phyloP scores from a whole-genome alignment of 2,113 vertebrate species.

The Aspiorhynchus laticeps region DNA sequence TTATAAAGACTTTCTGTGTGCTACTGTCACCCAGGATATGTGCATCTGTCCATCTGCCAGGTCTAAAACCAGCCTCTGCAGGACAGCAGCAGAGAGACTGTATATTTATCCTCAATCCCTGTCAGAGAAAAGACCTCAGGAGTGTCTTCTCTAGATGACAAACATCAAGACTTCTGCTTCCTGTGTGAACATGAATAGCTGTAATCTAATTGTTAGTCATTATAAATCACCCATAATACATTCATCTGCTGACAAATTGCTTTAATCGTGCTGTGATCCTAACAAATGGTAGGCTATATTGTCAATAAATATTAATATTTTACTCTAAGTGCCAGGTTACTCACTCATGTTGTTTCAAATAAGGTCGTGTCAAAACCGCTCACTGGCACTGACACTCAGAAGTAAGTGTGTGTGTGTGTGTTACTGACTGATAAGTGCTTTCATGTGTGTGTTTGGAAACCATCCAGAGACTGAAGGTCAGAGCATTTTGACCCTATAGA shows the following conservation, averaged over 20 bases:
- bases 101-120: conserved; percentile 21
- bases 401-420: neutral
- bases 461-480: neutral
- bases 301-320: neutral
- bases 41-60: neutral
- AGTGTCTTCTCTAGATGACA: neutral
- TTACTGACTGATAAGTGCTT: neutral
- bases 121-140: neutral
- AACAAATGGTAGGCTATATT: neutral
- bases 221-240: neutral
- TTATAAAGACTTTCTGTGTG: conserved; percentile 24
- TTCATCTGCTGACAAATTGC: neutral
- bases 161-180: neutral
- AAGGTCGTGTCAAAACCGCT: neutral
- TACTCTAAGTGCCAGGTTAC: neutral
- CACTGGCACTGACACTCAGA: neutral
- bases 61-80: conserved; percentile 41
- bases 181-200: neutral
- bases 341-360: neutral
- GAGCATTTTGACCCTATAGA: too few species aligned
- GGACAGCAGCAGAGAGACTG: neutral
- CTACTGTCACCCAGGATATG: conserved; percentile 31
- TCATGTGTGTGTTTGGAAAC: neutral
- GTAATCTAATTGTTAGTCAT: neutral
- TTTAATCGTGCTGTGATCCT: neutral